Conservation (phyloP, 2,888 invertebrate species). For the Sericinus montela region DNA sequence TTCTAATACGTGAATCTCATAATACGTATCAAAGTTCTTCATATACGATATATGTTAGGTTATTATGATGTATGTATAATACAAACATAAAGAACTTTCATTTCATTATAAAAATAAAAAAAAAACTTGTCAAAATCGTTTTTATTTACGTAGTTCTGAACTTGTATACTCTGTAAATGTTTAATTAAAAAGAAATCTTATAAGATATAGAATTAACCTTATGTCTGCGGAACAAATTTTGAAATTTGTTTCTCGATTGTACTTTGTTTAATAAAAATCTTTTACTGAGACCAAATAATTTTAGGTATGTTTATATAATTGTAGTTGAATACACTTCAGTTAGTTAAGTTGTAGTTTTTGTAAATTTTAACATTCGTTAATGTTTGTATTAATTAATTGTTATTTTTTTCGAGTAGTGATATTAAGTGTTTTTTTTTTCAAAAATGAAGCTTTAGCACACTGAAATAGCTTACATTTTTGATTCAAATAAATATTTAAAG, state of each 20-base stretch:
- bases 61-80: neutral
- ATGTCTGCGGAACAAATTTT: slow-evolving; percentile 26
- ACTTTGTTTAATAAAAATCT: slow-evolving; percentile 65
- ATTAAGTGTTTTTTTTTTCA: no score
- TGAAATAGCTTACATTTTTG: neutral
- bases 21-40: neutral
- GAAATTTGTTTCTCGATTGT: slow-evolving; percentile 29
- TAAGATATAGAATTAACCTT: no score
- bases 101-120: no score
- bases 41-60: neutral
- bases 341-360: slow-evolving; percentile 64
- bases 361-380: slow-evolving; percentile 69
- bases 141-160: neutral
- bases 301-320: slow-evolving; percentile 62
- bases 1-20: neutral
- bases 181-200: no score
- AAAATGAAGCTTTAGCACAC: neutral
- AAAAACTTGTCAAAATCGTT: no score
- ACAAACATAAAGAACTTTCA: neutral
- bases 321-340: slow-evolving; percentile 57
- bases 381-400: slow-evolving; percentile 51
- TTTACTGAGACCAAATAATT: slow-evolving; percentile 77
- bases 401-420: slow-evolving; percentile 27
- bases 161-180: neutral
- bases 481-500: neutral